phyloP scores from a whole-genome alignment of 2,888 invertebrate genomes.

The Ophioninae sp. region DNA sequence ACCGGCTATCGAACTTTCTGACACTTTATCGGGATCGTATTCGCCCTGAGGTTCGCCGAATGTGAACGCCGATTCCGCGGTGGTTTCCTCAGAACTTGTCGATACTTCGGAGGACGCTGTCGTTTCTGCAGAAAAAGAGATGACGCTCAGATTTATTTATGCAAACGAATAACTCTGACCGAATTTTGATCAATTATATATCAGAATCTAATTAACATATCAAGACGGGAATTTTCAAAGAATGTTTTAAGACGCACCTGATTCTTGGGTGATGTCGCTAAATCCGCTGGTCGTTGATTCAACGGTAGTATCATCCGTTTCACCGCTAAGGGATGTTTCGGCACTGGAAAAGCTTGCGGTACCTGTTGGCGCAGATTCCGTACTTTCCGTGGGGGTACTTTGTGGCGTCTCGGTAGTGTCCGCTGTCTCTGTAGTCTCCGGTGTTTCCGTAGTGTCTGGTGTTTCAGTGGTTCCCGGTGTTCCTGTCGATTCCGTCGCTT shows the following conservation, averaged over 20 bases:
- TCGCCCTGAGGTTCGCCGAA: slow-evolving; percentile 41
- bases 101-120: slow-evolving; percentile 34
- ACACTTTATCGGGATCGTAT: slow-evolving; percentile 42
- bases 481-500: neutral
- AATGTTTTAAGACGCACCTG: slow-evolving; percentile 35
- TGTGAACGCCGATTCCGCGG: slow-evolving; percentile 24
- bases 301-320: slow-evolving; percentile 52
- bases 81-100: slow-evolving; percentile 2
- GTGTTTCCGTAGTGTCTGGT: neutral
- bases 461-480: slow-evolving; percentile 53
- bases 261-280: slow-evolving; percentile 48
- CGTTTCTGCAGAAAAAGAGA: slow-evolving; percentile 11
- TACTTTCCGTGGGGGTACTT: slow-evolving; percentile 56
- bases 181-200: no score
- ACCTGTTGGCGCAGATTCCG: slow-evolving; percentile 60
- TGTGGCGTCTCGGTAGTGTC: neutral
- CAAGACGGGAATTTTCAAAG: neutral
- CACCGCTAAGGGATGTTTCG: slow-evolving; percentile 40
- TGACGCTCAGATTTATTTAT: neutral
- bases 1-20: slow-evolving; percentile 14
- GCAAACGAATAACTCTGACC: neutral
- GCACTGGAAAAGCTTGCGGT: slow-evolving; percentile 63
- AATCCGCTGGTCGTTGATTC: slow-evolving; percentile 44
- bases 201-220: no score
- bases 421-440: slow-evolving; percentile 26